phyloP scores from a whole-genome alignment of 2,797 vertebrate species.

The Psittacula echo region DNA sequence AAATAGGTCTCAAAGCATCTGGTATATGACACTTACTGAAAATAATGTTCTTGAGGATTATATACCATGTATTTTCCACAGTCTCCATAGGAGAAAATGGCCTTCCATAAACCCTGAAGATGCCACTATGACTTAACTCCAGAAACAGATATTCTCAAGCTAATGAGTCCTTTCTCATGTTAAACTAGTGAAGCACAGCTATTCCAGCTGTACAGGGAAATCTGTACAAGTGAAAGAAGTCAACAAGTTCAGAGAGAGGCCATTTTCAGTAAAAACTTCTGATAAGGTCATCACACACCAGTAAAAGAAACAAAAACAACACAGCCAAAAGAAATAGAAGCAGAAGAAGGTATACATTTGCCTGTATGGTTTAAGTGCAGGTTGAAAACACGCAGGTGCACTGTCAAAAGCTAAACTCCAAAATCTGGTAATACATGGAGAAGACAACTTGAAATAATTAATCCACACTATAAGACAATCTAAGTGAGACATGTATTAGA shows the following conservation, averaged over 20 bases:
- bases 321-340: not conserved
- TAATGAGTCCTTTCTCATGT: not conserved
- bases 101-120: not conserved
- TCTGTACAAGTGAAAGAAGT: not conserved
- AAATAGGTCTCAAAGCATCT: conserved; percentile 9
- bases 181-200: not conserved
- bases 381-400: not conserved
- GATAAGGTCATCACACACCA: not conserved
- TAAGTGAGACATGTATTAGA: not conserved
- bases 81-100: not conserved
- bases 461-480: not conserved
- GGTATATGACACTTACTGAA: not conserved
- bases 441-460: not conserved
- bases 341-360: not conserved
- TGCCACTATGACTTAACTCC: not conserved
- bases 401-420: not conserved
- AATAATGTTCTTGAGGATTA: not conserved
- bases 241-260: not conserved
- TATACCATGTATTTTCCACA: not conserved
- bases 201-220: not conserved
- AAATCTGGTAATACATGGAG: not conserved
- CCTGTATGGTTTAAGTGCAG: not conserved
- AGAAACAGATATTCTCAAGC: not conserved
- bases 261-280: not conserved
- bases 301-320: not conserved